phyloP scores from a whole-genome alignment of 2,888 invertebrate genomes.

The Oscheius sp. region DNA sequence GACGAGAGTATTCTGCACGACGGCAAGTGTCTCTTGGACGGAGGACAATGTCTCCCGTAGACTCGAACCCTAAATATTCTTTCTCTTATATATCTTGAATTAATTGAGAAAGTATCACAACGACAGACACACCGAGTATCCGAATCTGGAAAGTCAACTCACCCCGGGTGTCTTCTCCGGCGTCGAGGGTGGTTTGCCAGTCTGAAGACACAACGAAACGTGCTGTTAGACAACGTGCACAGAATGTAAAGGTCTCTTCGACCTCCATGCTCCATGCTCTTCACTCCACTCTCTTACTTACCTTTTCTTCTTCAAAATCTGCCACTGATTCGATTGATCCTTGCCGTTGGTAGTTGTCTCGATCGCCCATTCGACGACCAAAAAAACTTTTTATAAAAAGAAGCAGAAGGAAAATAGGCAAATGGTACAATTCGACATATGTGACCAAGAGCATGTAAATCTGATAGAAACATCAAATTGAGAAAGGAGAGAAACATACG shows the following conservation, averaged over 20 bases:
- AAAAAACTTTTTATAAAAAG: slow-evolving; percentile 78
- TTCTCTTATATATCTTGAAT: background rate
- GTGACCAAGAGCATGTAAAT: slow-evolving; percentile 89
- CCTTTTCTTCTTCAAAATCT: slow-evolving; percentile 53
- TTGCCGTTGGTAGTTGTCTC: slow-evolving; percentile 2
- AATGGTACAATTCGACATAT: slow-evolving; percentile 94
- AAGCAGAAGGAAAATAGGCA: slow-evolving; percentile 85
- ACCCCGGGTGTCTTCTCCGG: slow-evolving; percentile 22
- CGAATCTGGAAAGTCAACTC: background rate
- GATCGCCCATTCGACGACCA: slow-evolving; percentile 72
- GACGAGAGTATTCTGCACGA: slow-evolving; percentile 94
- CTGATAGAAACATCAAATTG: slow-evolving; percentile 69
- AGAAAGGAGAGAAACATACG: slow-evolving; percentile 41
- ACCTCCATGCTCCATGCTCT: slow-evolving; percentile 2
- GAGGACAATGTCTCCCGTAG: slow-evolving; percentile 78
- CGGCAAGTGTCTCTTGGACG: slow-evolving; percentile 95
- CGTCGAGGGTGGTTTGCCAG: slow-evolving; percentile 14
- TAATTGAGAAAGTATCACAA: background rate
- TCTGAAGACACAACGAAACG: slow-evolving; percentile 5
- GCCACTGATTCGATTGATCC: background rate
- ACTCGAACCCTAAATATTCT: slow-evolving; percentile 29
- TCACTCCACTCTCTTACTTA: background rate
- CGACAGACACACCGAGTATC: background rate
- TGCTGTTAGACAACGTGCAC: background rate
- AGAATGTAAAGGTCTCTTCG: background rate